Percentiles rank a stretch among this genome's conserved stretches.
Evolutionary conservation across 1,140 invertebrate species (phyloP).

Genomic region (Brachionus koreanus): DNA sequence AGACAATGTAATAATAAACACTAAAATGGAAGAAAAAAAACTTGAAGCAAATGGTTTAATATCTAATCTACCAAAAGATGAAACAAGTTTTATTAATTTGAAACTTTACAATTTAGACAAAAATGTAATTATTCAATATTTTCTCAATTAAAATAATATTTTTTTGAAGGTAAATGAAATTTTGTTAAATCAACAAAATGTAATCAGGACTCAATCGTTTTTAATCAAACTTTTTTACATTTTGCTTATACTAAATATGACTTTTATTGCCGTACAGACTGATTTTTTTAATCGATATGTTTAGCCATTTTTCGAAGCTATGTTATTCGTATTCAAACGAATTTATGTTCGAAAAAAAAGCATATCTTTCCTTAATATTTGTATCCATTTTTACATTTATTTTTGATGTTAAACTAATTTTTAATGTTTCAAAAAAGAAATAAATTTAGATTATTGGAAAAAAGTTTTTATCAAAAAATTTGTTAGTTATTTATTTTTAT

Average conservation of each 20-base stretch:
- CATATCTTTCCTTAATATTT: neutral
- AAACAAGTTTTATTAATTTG: neutral
- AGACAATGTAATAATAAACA: neutral
- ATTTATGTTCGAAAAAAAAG: neutral
- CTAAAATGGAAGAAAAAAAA: neutral
- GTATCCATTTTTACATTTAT: neutral
- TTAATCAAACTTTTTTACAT: neutral
- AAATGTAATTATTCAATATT: neutral
- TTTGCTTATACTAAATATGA: constrained; percentile 12
- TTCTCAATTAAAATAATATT: neutral
- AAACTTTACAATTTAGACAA: constrained; percentile 23
- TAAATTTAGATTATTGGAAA: neutral
- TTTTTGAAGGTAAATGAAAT: constrained; percentile 25
- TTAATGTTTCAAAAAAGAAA: neutral
- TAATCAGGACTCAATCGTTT: neutral
- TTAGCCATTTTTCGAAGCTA: constrained; percentile 7
- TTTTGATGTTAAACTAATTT: neutral
- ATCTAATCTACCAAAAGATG: neutral
- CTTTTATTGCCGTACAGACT: neutral
- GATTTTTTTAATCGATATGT: constrained; percentile 23
- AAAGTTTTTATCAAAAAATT: neutral
- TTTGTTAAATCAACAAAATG: constrained; percentile 20
- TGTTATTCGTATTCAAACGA: neutral
- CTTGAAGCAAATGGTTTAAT: neutral
- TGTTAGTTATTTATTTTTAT: neutral